Percentiles rank a stretch among this genome's conserved stretches.
phyloP scores from a whole-genome alignment of 1,140 invertebrate species.

The Parasteatoda tepidariorum region DNA sequence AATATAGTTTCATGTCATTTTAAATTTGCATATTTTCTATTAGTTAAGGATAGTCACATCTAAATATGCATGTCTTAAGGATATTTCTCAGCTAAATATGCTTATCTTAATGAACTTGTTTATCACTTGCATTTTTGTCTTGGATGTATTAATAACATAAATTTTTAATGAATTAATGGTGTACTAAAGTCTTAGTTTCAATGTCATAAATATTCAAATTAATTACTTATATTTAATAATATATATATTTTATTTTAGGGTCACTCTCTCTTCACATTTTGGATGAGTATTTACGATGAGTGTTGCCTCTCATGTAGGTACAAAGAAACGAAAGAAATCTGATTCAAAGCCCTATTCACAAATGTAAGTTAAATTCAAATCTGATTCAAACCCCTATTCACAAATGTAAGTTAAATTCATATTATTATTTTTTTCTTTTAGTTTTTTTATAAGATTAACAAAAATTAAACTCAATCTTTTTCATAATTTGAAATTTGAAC shows the following conservation, averaged over 20 bases:
- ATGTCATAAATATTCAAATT: background rate
- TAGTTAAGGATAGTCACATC: no score
- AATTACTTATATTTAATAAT: background rate
- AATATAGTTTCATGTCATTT: no score
- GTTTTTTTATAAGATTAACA: no score
- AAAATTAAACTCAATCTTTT: no score
- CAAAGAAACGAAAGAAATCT: slow-evolving; percentile 46
- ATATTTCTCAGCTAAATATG: background rate
- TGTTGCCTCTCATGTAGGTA: slow-evolving; percentile 52
- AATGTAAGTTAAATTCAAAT: slow-evolving; percentile 39
- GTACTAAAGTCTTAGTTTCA: background rate
- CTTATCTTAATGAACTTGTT: background rate
- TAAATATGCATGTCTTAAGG: background rate
- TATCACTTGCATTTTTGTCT: background rate
- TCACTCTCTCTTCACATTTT: slow-evolving; percentile 26
- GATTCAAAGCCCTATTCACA: slow-evolving; percentile 54
- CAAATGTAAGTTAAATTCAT: slow-evolving; percentile 45
- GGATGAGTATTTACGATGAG: slow-evolving; percentile 54
- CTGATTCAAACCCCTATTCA: slow-evolving; percentile 46
- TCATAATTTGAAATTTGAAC: no score
- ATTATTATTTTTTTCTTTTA: background rate
- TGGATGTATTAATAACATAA: background rate
- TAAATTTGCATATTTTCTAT: no score
- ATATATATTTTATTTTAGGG: background rate
- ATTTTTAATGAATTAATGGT: background rate